Percentiles rank a stretch among this genome's conserved stretches.
Conservation (phyloP, 2,797 vertebrate genomes). For the Pristis pectinata region DNA sequence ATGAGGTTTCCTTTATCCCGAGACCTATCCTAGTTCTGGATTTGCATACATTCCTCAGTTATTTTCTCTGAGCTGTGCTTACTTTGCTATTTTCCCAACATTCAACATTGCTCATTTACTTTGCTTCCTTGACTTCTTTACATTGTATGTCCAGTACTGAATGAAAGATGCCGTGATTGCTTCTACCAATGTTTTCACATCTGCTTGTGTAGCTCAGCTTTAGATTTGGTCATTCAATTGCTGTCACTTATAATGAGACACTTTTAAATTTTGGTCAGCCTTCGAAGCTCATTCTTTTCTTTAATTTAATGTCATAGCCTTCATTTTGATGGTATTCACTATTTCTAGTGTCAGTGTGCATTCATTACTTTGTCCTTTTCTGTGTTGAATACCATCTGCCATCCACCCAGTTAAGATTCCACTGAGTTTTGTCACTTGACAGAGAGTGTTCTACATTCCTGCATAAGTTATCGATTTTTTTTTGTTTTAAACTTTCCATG, state of each 20-base stretch:
- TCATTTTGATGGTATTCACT: not conserved
- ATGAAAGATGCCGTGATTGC: not conserved
- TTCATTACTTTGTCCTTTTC: not conserved
- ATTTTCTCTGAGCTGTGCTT: not conserved
- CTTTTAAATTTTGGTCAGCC: constrained; percentile 5
- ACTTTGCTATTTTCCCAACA: not conserved
- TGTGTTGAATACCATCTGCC: not conserved
- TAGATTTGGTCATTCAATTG: not conserved
- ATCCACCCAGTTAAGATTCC: not conserved
- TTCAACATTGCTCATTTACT: not conserved
- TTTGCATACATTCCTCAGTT: not conserved
- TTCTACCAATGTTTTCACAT: not conserved
- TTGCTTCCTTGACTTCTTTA: not conserved
- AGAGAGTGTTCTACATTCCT: not conserved
- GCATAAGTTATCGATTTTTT: not conserved
- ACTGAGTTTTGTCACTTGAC: not conserved
- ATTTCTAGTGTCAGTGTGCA: not conserved
- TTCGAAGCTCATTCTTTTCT: not conserved
- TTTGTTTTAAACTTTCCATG: not conserved
- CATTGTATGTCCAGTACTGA: not conserved
- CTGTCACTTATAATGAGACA: not conserved
- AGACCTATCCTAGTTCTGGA: no score
- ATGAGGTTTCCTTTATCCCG: no score
- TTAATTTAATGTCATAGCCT: not conserved
- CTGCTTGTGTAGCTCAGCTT: not conserved